A percentile compares a stretch with the other conserved stretches of the same genome.
Conservation (phyloP, 1,140 invertebrate genomes). For the Trichonephila clavipes region DNA sequence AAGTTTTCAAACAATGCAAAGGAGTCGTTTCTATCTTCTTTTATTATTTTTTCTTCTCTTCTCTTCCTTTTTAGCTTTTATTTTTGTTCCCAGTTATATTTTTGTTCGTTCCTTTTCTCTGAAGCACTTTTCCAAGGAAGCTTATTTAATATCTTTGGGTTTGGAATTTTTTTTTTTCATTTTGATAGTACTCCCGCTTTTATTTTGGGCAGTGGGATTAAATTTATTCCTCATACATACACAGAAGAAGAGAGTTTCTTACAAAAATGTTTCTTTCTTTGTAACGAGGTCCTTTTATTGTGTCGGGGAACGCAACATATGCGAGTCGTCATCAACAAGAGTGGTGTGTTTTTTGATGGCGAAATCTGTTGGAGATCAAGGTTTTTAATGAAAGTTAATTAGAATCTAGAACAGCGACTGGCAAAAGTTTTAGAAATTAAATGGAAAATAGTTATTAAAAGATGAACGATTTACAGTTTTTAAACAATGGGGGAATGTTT, state of each 20-base stretch:
- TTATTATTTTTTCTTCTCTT: conserved; percentile 1
- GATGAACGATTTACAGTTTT: conserved; percentile 26
- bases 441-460: conserved; percentile 38
- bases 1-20: conserved; percentile 67
- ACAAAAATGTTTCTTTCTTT: conserved; percentile 44
- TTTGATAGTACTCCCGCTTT: not conserved
- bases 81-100: not conserved
- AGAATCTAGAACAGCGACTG: conserved; percentile 8
- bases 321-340: conserved; percentile 37
- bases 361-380: not conserved
- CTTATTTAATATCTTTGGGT: conserved; percentile 58
- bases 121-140: not conserved
- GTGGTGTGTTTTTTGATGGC: conserved; percentile 32
- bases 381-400: conserved; percentile 63
- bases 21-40: conserved; percentile 11
- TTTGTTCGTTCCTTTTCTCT: not conserved
- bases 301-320: conserved; percentile 31
- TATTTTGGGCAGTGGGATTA: conserved; percentile 39
- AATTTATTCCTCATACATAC: conserved; percentile 52
- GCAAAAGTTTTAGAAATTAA: conserved; percentile 31
- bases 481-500: not conserved
- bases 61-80: conserved; percentile 14
- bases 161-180: conserved; percentile 20
- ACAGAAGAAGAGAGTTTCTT: conserved; percentile 25
- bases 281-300: conserved; percentile 11